These are phyloP conservation scores for Tiphia femorata DNA, from an alignment of 2,888 invertebrate genomes.

Conservation along the genomic window DNA sequence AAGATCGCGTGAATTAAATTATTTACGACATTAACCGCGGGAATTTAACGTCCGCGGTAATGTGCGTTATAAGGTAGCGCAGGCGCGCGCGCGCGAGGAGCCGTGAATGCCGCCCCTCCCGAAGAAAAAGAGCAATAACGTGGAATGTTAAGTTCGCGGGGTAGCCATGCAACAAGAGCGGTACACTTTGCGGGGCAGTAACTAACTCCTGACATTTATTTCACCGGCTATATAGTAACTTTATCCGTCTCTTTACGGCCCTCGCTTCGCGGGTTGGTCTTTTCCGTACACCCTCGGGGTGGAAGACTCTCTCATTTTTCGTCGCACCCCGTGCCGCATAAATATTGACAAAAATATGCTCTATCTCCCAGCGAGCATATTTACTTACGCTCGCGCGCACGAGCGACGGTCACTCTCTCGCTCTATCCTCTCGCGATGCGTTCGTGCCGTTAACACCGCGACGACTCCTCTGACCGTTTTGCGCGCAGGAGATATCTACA, in stretches of 20 bases:
- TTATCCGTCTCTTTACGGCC: constrained; percentile 41
- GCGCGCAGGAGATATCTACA: too few relatives aligned
- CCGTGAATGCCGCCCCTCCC: too few relatives aligned
- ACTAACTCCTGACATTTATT: constrained; percentile 50
- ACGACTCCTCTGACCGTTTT: too few relatives aligned
- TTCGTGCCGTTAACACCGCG: too few relatives aligned
- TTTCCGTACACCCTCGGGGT: constrained; percentile 24
- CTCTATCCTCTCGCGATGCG: neutral
- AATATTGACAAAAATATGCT: constrained; percentile 34
- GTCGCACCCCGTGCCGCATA: constrained; percentile 20
- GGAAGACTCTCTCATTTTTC: constrained; percentile 23
- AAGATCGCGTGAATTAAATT: too few relatives aligned
- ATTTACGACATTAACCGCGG: too few relatives aligned
- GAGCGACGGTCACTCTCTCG: constrained; percentile 16
- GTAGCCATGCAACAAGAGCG: constrained; percentile 30
- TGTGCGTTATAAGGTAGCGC: neutral
- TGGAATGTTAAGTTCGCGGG: constrained; percentile 37
- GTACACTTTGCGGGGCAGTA: constrained; percentile 40
- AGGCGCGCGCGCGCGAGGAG: too few relatives aligned
- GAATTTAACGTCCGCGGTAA: neutral
- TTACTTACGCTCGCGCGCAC: constrained; percentile 17
- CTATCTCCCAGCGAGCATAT: constrained; percentile 18
- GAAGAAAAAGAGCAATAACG: constrained; percentile 40
- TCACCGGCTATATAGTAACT: constrained; percentile 33
- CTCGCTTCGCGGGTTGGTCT: constrained; percentile 15